phyloP scores from a whole-genome alignment of 1,140 invertebrate species.

The Sitodiplosis mosellana region DNA sequence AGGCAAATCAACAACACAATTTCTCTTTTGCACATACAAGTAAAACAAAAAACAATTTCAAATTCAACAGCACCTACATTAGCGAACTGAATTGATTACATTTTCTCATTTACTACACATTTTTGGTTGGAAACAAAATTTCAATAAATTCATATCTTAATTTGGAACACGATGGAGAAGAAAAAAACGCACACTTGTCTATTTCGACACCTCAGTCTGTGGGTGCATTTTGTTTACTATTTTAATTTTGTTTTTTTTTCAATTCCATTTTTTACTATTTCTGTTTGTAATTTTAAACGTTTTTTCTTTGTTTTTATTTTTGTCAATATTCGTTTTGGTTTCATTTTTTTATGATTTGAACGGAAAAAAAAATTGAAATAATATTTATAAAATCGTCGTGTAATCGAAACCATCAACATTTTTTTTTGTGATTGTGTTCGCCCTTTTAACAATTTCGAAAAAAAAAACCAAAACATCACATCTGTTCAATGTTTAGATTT shows the following conservation, averaged over 20 bases:
- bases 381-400: background rate
- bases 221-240: background rate
- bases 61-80: too few relatives aligned
- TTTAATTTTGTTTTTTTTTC: background rate
- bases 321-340: background rate
- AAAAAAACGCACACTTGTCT: background rate
- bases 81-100: too few relatives aligned
- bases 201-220: background rate
- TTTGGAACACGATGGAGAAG: background rate
- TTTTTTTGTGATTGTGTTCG: background rate
- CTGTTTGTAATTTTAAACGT: background rate
- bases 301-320: background rate
- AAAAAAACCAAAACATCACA: background rate
- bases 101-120: too few relatives aligned
- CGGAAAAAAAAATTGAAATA: background rate
- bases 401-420: background rate
- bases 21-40: too few relatives aligned
- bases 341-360: background rate
- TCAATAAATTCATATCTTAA: background rate
- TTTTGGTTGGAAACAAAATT: background rate
- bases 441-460: background rate
- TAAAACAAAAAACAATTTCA: too few relatives aligned
- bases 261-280: background rate
- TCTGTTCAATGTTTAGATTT: background rate
- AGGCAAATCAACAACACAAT: too few relatives aligned